A percentile compares a stretch with the other conserved stretches of the same genome.
Evolutionary conservation across 1,140 invertebrate genomes (phyloP).

Genomic region (Hylaeus anthracinus): DNA sequence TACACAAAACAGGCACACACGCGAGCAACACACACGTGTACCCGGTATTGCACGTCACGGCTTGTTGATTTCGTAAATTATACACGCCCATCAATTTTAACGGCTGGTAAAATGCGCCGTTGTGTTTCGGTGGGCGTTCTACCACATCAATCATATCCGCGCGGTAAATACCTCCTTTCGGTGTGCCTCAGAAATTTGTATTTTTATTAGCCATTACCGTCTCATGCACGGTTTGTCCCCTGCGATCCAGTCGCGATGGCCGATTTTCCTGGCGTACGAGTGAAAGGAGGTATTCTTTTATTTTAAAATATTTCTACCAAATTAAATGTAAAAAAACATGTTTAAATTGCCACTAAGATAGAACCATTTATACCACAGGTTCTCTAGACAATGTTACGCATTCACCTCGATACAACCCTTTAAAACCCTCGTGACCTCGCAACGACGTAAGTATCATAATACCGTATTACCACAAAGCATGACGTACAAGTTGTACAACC

Average conservation of each 20-base stretch:
- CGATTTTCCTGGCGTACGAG: no score
- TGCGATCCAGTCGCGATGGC: background rate
- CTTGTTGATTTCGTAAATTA: conserved; percentile 79
- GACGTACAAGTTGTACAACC: no score
- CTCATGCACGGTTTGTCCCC: conserved; percentile 27
- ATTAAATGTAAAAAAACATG: no score
- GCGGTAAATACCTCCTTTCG: conserved; percentile 73
- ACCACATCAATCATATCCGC: conserved; percentile 75
- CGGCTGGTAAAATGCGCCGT: conserved; percentile 72
- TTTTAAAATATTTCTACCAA: no score
- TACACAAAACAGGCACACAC: conserved; percentile 55
- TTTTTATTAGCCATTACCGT: conserved; percentile 69
- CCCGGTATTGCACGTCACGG: conserved; percentile 74
- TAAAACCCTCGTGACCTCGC: no score
- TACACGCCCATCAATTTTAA: conserved; percentile 75
- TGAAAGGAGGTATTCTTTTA: no score
- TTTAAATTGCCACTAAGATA: no score
- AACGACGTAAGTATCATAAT: no score
- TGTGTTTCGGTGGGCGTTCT: conserved; percentile 77
- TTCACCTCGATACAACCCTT: no score
- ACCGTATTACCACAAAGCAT: no score
- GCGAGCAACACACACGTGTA: conserved; percentile 19
- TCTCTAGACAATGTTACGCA: no score
- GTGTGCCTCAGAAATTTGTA: conserved; percentile 68
- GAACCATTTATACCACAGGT: no score